A percentile compares a stretch with the other conserved stretches of the same genome.
These are phyloP conservation scores for Galaxea fascicularis DNA, from an alignment of 92 coral and sea anemone genomes.

Conservation along the genomic window DNA sequence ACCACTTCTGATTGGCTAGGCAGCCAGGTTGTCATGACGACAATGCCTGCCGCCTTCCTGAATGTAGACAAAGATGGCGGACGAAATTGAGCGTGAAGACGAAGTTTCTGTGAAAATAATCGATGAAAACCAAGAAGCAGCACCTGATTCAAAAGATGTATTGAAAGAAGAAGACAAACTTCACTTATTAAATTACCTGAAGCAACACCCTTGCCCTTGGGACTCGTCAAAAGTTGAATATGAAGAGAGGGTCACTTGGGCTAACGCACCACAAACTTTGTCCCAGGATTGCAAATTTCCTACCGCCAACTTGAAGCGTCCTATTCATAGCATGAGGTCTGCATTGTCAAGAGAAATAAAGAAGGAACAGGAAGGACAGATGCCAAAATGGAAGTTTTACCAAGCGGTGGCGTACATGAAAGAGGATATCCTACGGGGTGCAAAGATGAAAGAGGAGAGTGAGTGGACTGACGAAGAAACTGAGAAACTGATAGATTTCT, in stretches of 20 bases:
- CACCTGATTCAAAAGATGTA: background rate
- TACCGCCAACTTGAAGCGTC: background rate
- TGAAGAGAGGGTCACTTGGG: too few species aligned
- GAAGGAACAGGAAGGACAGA: background rate
- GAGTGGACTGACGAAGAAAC: background rate
- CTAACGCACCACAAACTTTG: too few species aligned
- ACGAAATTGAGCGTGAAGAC: background rate
- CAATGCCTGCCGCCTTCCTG: background rate
- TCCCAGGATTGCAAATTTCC: background rate
- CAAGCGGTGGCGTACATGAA: background rate
- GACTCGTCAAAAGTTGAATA: too few species aligned
- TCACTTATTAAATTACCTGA: too few species aligned
- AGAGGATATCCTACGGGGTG: background rate
- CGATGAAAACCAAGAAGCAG: too few species aligned
- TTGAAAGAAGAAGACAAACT: background rate
- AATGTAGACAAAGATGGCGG: background rate
- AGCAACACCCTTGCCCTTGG: too few species aligned
- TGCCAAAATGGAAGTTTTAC: background rate
- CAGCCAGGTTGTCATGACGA: background rate
- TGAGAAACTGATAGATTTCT: conserved; percentile 14
- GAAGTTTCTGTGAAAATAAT: too few species aligned
- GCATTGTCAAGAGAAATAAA: background rate
- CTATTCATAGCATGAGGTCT: background rate
- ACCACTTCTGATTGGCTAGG: background rate
- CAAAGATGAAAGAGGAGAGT: conserved; percentile 9